phyloP scores from a whole-genome alignment of 1,140 invertebrate species.

The Anastatus disparis region DNA sequence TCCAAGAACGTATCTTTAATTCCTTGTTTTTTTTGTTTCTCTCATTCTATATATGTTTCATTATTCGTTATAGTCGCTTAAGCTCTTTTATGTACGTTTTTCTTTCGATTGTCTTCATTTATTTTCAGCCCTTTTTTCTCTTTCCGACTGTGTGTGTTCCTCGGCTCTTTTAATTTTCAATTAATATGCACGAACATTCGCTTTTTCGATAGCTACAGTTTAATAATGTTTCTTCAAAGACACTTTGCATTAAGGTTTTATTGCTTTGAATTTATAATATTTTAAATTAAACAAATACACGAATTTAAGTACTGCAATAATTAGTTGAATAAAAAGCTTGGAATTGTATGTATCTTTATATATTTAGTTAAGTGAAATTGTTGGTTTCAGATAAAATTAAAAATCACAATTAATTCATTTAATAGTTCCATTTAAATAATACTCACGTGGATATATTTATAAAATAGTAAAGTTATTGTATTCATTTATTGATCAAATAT shows the following conservation, averaged over 20 bases:
- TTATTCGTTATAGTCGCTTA: neutral
- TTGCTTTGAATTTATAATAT: neutral
- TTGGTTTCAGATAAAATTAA: no score
- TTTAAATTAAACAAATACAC: neutral
- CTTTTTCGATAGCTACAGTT: neutral
- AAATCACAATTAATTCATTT: no score
- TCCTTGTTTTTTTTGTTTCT: no score
- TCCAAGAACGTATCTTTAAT: neutral
- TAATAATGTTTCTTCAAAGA: neutral
- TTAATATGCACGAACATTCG: neutral
- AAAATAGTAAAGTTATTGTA: no score
- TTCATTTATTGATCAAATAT: no score
- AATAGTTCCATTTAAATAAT: no score
- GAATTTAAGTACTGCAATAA: no score
- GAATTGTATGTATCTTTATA: no score
- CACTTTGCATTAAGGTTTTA: neutral
- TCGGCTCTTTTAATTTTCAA: neutral
- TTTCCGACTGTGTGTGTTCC: no score
- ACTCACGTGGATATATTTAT: no score
- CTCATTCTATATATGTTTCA: neutral
- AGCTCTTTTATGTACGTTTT: neutral
- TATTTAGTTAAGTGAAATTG: no score
- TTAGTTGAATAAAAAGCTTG: no score
- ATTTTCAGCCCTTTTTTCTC: neutral
- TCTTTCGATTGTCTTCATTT: conserved; percentile 1